Conservation (phyloP, 64 coral and sea anemone species). For the Actinia tenebrosa region DNA sequence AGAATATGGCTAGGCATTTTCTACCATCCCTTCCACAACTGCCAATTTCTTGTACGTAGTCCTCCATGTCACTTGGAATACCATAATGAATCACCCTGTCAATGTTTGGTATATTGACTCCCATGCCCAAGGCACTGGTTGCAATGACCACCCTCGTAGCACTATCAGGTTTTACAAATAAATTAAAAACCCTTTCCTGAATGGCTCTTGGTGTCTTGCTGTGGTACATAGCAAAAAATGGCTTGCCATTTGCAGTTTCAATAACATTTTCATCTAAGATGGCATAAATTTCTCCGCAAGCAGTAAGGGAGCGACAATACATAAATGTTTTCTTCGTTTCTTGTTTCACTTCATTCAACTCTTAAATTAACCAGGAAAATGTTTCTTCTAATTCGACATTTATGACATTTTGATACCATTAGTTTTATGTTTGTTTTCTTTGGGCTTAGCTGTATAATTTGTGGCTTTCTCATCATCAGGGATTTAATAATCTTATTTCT, state of each 20-base stretch:
- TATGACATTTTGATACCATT: slow-evolving; percentile 16
- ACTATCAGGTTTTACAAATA: slow-evolving; percentile 13
- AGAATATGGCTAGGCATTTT: slow-evolving; percentile 24
- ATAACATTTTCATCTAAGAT: slow-evolving; percentile 31
- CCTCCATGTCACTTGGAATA: slow-evolving; percentile 28
- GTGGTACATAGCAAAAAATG: slow-evolving; percentile 45
- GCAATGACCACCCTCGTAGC: slow-evolving; percentile 37
- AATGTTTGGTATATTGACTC: slow-evolving; percentile 40
- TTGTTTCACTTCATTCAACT: slow-evolving; percentile 27
- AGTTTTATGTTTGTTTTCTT: slow-evolving; percentile 48
- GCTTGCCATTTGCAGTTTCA: background rate
- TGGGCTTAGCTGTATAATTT: slow-evolving; percentile 27
- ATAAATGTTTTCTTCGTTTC: slow-evolving; percentile 43
- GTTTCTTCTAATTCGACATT: slow-evolving; percentile 27
- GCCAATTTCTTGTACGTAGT: slow-evolving; percentile 52
- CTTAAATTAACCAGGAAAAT: slow-evolving; percentile 40
- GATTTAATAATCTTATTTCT: slow-evolving; percentile 52
- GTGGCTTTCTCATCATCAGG: slow-evolving; percentile 38
- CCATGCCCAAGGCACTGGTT: slow-evolving; percentile 43
- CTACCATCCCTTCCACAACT: slow-evolving; percentile 49
- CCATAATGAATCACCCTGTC: slow-evolving; percentile 46
- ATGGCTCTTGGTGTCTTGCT: slow-evolving; percentile 36
- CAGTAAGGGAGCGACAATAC: slow-evolving; percentile 38
- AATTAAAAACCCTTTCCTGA: slow-evolving; percentile 32
- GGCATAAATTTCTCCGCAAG: slow-evolving; percentile 54